Evolutionary conservation across 2,888 invertebrate genomes (phyloP).

Genomic region (Aricia artaxerxes): DNA sequence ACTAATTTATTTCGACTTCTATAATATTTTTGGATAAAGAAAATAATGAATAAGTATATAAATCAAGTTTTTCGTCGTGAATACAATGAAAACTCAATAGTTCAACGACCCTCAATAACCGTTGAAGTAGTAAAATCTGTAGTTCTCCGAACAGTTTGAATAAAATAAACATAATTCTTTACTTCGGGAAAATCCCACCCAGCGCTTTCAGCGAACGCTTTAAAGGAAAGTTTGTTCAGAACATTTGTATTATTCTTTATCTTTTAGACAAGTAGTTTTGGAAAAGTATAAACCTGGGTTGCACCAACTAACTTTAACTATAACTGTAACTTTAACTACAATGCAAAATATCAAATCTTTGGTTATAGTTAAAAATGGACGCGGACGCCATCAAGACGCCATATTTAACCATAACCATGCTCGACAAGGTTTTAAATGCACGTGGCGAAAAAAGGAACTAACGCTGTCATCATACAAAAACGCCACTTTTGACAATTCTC

Average conservation of each 20-base stretch:
- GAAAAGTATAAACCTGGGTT: background rate
- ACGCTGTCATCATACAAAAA: too few species aligned
- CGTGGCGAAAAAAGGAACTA: too few species aligned
- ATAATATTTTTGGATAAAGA: background rate
- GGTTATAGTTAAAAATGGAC: too few species aligned
- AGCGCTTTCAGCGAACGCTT: background rate
- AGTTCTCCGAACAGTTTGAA: background rate
- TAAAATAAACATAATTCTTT: constrained; percentile 16
- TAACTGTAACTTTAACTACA: too few species aligned
- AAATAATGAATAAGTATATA: background rate
- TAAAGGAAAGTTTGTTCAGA: background rate
- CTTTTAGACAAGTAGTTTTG: background rate
- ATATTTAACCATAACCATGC: too few species aligned
- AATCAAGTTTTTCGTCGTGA: background rate
- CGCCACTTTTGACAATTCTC: too few species aligned
- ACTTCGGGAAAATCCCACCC: constrained; percentile 7
- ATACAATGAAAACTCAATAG: background rate
- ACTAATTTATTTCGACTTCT: too few species aligned
- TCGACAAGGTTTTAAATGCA: too few species aligned
- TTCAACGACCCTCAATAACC: background rate
- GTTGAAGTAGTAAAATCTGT: constrained; percentile 5
- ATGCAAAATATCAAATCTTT: too few species aligned
- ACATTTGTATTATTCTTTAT: constrained; percentile 3
- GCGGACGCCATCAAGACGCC: too few species aligned
- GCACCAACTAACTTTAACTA: too few species aligned